phyloP scores from a whole-genome alignment of 2,113 vertebrate species.

The Kobus ellipsiprymnus region DNA sequence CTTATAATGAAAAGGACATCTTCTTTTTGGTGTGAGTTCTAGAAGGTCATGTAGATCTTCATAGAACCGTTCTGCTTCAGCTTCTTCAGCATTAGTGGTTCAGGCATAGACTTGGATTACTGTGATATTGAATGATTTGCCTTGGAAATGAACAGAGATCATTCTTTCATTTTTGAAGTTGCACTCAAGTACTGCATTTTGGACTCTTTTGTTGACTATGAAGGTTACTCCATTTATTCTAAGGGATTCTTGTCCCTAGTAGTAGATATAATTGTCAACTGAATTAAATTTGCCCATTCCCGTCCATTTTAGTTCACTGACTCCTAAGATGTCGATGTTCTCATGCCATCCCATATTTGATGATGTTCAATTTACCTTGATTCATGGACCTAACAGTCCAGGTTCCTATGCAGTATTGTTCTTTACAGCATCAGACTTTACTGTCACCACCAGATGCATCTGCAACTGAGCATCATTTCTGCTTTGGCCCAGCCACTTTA shows the following conservation, averaged over 20 bases:
- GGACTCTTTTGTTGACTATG: background rate
- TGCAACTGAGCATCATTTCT: background rate
- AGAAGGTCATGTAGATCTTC: background rate
- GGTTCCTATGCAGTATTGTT: background rate
- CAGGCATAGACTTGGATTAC: background rate
- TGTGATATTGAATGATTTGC: background rate
- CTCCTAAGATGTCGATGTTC: background rate
- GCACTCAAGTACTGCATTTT: background rate
- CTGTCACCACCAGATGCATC: background rate
- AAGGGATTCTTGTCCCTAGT: background rate
- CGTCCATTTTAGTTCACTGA: background rate
- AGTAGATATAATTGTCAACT: background rate
- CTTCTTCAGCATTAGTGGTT: background rate
- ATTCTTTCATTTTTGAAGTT: background rate
- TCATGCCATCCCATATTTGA: background rate
- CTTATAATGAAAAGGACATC: background rate
- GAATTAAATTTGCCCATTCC: background rate
- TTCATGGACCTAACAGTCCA: background rate
- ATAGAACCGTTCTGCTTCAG: background rate
- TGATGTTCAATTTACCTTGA: background rate
- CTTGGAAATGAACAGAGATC: background rate
- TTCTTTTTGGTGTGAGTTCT: background rate
- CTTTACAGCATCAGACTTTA: background rate
- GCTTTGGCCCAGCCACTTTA: background rate
- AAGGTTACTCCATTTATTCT: background rate